Evolutionary conservation across 2,888 invertebrate species (phyloP).

Genomic region (Cephus rjabovi): DNA sequence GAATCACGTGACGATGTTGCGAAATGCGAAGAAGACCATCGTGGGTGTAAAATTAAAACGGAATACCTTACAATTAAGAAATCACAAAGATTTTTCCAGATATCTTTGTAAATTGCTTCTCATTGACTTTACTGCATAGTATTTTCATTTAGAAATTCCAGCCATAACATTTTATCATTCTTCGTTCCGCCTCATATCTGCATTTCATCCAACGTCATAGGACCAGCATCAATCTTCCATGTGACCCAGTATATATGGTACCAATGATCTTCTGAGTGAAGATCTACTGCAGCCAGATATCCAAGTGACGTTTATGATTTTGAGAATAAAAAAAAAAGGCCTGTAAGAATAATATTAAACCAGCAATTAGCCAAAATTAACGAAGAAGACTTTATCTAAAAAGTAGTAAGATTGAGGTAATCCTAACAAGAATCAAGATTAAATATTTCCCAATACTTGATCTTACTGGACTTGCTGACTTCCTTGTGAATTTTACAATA

Average conservation of each 20-base stretch:
- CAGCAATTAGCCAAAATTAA: too few species aligned
- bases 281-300: background rate
- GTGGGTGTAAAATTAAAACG: constrained; percentile 35
- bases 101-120: background rate
- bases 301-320: too few species aligned
- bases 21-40: constrained; percentile 48
- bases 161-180: too few species aligned
- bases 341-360: too few species aligned
- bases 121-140: too few species aligned
- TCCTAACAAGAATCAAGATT: background rate
- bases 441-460: background rate
- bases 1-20: constrained; percentile 29
- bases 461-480: background rate
- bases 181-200: background rate
- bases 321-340: too few species aligned
- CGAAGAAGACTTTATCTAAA: too few species aligned
- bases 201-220: background rate
- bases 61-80: background rate
- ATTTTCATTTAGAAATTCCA: too few species aligned
- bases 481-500: background rate
- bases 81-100: background rate
- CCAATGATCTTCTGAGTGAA: background rate
- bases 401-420: too few species aligned
- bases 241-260: background rate
- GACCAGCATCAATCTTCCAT: background rate